These are phyloP conservation scores for Crocidura indochinensis DNA, from an alignment of 2,797 vertebrate genomes.

Conservation along the genomic window DNA sequence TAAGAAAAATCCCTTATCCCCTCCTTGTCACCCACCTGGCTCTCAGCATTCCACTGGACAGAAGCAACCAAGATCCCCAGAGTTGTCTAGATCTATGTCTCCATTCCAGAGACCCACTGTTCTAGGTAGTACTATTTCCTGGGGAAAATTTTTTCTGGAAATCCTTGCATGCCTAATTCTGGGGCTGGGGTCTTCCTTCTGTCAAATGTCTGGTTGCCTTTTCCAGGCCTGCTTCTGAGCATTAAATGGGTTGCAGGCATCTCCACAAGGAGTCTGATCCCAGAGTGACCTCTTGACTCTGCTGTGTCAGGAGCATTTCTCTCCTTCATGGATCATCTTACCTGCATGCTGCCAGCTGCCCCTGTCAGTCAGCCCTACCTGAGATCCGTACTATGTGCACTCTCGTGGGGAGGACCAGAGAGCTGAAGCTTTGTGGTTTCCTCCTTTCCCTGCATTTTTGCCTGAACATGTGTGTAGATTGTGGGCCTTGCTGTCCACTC, in stretches of 20 bases:
- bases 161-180: no score
- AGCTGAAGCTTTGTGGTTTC: not conserved
- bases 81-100: not conserved
- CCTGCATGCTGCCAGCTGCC: not conserved
- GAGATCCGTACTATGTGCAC: rapidly evolving
- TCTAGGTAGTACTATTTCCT: not conserved
- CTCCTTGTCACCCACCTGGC: not conserved
- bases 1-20: not conserved
- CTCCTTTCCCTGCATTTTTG: not conserved
- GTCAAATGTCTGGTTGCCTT: rapidly evolving
- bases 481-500: not conserved
- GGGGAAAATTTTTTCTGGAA: not conserved
- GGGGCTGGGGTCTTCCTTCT: not conserved
- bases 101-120: not conserved
- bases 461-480: no score
- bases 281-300: not conserved
- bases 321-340: not conserved
- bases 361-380: not conserved
- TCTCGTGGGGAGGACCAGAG: not conserved
- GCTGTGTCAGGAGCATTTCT: not conserved
- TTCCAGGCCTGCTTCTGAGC: not conserved
- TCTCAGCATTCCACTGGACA: not conserved
- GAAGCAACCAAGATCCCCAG: not conserved
- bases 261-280: not conserved
- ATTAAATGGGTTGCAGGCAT: not conserved